phyloP scores from a whole-genome alignment of 2,888 invertebrate species.

The Tetheella fluctuosa region DNA sequence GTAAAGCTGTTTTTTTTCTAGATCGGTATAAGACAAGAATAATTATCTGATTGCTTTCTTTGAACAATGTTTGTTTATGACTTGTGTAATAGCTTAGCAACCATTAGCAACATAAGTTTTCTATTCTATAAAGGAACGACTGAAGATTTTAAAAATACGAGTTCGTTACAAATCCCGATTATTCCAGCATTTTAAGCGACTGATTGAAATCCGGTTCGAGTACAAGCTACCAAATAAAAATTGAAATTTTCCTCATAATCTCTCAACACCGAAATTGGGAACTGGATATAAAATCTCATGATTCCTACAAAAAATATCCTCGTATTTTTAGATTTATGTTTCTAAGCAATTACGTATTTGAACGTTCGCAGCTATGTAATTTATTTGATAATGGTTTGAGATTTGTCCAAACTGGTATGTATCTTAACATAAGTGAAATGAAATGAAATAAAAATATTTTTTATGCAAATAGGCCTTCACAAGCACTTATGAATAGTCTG shows the following conservation, averaged over 20 bases:
- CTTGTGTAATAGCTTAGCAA: too few species aligned
- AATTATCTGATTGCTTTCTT: too few species aligned
- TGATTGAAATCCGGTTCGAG: constrained; percentile 55
- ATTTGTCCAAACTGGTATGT: constrained; percentile 16
- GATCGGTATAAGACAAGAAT: too few species aligned
- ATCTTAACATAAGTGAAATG: too few species aligned
- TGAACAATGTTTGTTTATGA: too few species aligned
- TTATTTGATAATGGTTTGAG: constrained; percentile 14
- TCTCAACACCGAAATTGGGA: constrained; percentile 39
- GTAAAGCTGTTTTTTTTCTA: too few species aligned
- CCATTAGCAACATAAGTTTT: too few species aligned
- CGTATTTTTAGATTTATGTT: constrained; percentile 31
- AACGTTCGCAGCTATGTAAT: background rate
- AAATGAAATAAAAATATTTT: too few species aligned
- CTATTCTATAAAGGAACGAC: too few species aligned
- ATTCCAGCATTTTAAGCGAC: constrained; percentile 54
- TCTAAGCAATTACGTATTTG: background rate
- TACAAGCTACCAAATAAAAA: constrained; percentile 32
- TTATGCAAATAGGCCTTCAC: too few species aligned
- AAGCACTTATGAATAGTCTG: too few species aligned
- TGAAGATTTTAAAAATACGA: constrained; percentile 21
- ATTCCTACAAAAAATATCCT: constrained; percentile 24
- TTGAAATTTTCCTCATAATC: constrained; percentile 37
- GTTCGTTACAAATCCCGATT: constrained; percentile 45
- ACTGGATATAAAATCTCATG: constrained; percentile 25